Evolutionary conservation across 2,797 vertebrate species (phyloP), one percentile per base, ranked within the genome.

Genomic region (Xenentodon cancila): DNA sequence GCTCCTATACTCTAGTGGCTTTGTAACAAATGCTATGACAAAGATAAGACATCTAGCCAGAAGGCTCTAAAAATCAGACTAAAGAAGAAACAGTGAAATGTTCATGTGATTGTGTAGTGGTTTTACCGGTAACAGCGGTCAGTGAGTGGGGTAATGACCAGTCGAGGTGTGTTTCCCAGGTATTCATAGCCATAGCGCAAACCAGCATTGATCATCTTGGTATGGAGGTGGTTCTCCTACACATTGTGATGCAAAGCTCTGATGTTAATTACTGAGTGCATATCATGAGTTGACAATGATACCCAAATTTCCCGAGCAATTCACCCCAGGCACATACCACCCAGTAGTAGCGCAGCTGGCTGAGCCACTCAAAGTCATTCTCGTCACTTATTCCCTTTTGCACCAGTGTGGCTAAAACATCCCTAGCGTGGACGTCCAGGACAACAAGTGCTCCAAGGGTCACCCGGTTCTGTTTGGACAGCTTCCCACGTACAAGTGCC

Each of bases 131-230:
- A 97, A 85, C 96, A 98, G 81, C 96, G 93, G 75, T 97, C 96
- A 4, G 96, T 97, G 61, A 98, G 95, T 0, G 96, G 96, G 11
- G 96, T 98, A 68, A 98, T 97, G 81, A 97, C 96, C 79, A 97
- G 84, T 27, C 96, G 90, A 17, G 94, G 93, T 3, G 95, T 96
- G 82, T 97, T 97, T 42, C 96, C 96, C 63, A 97, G 93, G 72
- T 97, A 98, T 51, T 98, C 96, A 1, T 97, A 97, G 25, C 97
- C 96, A 42, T 97, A 97, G 7, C 88, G 89, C 86, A 97, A 91
- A 37, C 94, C 95, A 5, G 96, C 94, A 60, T 97, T 97, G 73
- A 97, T 97, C 96, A 97, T 97, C 86, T 94, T 97, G 64, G 95
- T 97, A 86, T 97, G 91, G 40, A 97, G 92, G 16, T 95, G 88